These are phyloP conservation scores for Thamnaconus septentrionalis DNA, from an alignment of 2,113 vertebrate species.

Conservation along the genomic window DNA sequence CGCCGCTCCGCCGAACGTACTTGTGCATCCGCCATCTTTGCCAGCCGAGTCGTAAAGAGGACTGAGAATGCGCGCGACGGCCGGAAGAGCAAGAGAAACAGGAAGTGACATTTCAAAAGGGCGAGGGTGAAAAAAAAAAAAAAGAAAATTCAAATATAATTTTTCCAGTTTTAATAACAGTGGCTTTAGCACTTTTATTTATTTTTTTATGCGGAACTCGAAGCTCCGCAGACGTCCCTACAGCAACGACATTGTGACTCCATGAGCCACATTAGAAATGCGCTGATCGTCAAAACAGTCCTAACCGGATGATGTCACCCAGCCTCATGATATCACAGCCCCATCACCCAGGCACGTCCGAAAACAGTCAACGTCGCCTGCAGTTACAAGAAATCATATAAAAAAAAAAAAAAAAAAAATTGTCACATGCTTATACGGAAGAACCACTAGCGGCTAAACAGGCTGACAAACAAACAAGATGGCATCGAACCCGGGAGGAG, in stretches of 20 bases:
- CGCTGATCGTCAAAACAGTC: not conserved
- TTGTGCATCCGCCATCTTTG: constrained; percentile 88
- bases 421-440: constrained; percentile 58
- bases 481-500: constrained; percentile 69
- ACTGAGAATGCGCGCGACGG: constrained; percentile 35
- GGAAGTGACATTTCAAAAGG: constrained; percentile 68
- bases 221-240: not conserved
- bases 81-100: constrained; percentile 32
- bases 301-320: not conserved
- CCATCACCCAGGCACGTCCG: not conserved
- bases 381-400: not conserved
- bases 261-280: not conserved
- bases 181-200: too few relatives aligned
- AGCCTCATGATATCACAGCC: not conserved
- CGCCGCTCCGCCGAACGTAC: constrained; percentile 65
- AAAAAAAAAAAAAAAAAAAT: constrained; percentile 9
- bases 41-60: constrained; percentile 80
- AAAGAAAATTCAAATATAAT: not conserved
- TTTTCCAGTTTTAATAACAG: not conserved
- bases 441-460: not conserved
- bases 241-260: not conserved
- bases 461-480: constrained; percentile 58
- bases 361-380: too few relatives aligned
- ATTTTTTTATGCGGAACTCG: too few relatives aligned
- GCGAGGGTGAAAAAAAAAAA: not conserved